Conservation (phyloP, 1,140 invertebrate species). For the Drosophila rufa region DNA sequence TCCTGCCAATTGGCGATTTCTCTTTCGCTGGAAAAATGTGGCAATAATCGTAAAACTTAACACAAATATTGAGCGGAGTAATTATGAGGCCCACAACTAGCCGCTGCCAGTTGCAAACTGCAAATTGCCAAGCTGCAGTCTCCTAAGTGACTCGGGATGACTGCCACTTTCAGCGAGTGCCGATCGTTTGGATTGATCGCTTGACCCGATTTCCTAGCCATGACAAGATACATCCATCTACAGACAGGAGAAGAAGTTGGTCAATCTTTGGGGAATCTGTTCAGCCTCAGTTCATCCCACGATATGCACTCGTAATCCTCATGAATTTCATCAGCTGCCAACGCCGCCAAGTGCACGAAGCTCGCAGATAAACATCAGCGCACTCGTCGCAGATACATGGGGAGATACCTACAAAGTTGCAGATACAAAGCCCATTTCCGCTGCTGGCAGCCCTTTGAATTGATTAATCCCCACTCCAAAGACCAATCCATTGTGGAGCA, state of each 20-base stretch:
- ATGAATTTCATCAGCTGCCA: constrained; percentile 22
- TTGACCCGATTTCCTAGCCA: constrained; percentile 41
- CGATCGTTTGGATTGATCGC: constrained; percentile 31
- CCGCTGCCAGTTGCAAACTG: constrained; percentile 18
- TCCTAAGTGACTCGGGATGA: constrained; percentile 48
- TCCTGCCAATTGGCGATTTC: constrained; percentile 71
- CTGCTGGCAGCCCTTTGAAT: constrained; percentile 59
- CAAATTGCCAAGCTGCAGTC: constrained; percentile 21
- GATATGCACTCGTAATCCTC: constrained; percentile 38
- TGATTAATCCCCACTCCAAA: constrained; percentile 45
- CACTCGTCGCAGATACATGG: constrained; percentile 19
- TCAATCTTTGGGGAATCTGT: constrained; percentile 10
- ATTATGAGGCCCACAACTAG: constrained; percentile 67
- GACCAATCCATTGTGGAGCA: constrained; percentile 47
- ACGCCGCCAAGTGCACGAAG: constrained; percentile 44
- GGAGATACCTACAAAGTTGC: constrained; percentile 8
- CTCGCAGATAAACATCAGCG: constrained; percentile 54
- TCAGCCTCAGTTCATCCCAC: constrained; percentile 13
- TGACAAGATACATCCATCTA: constrained; percentile 25
- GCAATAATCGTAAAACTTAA: constrained; percentile 80
- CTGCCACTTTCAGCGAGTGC: constrained; percentile 32
- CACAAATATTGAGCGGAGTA: constrained; percentile 78
- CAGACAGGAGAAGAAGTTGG: constrained; percentile 26
- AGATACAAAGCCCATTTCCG: constrained; percentile 65
- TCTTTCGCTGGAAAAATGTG: constrained; percentile 75